Evolutionary conservation across 2,888 invertebrate genomes (phyloP).

Genomic region (Pandemis heparana): DNA sequence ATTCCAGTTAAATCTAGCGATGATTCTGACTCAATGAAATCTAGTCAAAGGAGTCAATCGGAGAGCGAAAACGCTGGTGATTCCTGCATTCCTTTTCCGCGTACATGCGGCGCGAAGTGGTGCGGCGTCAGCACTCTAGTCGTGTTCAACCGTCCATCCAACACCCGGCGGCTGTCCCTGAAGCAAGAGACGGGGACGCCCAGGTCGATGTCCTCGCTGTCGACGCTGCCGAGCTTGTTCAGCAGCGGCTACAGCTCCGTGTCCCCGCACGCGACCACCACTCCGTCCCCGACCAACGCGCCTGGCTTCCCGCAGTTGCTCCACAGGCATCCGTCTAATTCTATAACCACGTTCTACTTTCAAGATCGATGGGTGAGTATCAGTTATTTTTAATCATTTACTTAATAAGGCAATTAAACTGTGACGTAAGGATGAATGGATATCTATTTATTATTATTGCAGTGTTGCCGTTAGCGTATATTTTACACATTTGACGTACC

Average conservation of each 20-base stretch:
- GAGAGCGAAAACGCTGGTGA: constrained; percentile 86
- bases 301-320: constrained; percentile 79
- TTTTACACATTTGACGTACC: no score
- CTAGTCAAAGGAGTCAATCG: constrained; percentile 79
- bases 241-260: constrained; percentile 72
- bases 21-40: constrained; percentile 80
- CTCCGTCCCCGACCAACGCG: constrained; percentile 81
- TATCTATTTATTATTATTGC: no score
- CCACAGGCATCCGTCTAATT: constrained; percentile 83
- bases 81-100: constrained; percentile 96
- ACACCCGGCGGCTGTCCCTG: constrained; percentile 88
- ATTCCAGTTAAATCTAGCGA: constrained; percentile 85
- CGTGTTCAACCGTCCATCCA: constrained; percentile 92
- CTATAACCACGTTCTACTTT: constrained; percentile 92
- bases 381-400: background rate
- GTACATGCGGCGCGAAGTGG: constrained; percentile 97
- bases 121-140: constrained; percentile 94
- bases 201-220: constrained; percentile 78
- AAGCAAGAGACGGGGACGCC: constrained; percentile 92
- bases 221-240: constrained; percentile 71
- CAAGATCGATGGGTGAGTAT: constrained; percentile 89
- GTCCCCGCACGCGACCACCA: constrained; percentile 81
- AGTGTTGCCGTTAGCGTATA: no score
- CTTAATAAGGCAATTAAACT: no score
- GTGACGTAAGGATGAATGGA: no score